Evolutionary conservation across 2,113 vertebrate species (phyloP), one percentile per base, ranked within the genome.

Genomic region (Taxidea taxus): DNA sequence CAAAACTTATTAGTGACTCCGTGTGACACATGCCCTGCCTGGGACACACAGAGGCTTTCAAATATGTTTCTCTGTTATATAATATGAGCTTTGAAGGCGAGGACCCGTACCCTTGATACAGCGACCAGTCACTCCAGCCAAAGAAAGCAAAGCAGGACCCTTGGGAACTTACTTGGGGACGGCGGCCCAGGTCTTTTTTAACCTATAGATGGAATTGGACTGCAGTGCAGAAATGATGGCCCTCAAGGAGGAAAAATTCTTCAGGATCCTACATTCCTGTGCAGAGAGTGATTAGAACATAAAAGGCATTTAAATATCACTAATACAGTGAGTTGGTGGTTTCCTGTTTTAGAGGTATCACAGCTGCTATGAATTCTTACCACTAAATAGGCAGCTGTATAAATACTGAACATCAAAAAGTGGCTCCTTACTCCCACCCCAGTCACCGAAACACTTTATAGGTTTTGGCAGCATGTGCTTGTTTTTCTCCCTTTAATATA

Each of bases 261-360:
- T 99, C 86, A 99, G 99, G 96, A 99, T 99, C 94, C 99, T 98
- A 85, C 99, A 99, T 98, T 99, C 99, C 99, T 99, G 99, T 84
- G 81, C 27, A 85, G 96, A 95, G 98, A 98, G 97, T 0, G 58
- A 98, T 97, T 94, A 89, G 96, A 97, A 97, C 98, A 98, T 88
- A 98, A 47, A 97, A 98, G 70, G 92, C 94, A 97, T 97, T 98
- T 97, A 97, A 97, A 97, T 91, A 97, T 97, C 98, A 98, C 96
- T 97, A 97, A 58, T 86, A 82, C 89, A 2, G 93, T 62, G 92
- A 25, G 20, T 77, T 21, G 58, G 97, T 74, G 88, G 97, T 96
- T 98, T 98, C 96, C 97, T 98, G 97, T 97, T 95, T 93, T 83
- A 98, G 91, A 34, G n/a, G 89, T 91, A 95, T 85, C 98, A 74